These are phyloP conservation scores for Campoletis sonorensis DNA, from an alignment of 1,140 invertebrate species.

Conservation along the genomic window DNA sequence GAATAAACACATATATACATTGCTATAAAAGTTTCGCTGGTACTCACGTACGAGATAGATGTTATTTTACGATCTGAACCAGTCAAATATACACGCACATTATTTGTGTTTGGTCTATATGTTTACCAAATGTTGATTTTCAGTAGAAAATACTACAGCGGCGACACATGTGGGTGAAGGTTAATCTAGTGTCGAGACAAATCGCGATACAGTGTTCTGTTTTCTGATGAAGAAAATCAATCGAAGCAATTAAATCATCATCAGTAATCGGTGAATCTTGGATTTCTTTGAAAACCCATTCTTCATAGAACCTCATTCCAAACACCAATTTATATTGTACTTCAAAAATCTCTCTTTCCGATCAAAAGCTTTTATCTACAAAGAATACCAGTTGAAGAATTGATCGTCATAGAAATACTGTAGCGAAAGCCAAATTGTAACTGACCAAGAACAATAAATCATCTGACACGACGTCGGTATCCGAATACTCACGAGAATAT, in stretches of 20 bases:
- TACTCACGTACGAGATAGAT: not conserved
- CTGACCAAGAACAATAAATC: not conserved
- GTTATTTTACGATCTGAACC: constrained; percentile 47
- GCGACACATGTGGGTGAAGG: not conserved
- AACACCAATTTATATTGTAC: too few species aligned
- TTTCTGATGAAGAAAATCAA: constrained; percentile 29
- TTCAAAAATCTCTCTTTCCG: too few species aligned
- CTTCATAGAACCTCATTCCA: too few species aligned
- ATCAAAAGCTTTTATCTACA: too few species aligned
- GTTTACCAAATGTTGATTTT: constrained; percentile 31
- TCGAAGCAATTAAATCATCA: too few species aligned
- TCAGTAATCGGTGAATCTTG: too few species aligned
- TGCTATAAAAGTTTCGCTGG: not conserved
- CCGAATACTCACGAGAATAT: not conserved
- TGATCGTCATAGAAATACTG: too few species aligned
- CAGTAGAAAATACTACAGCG: constrained; percentile 18
- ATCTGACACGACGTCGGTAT: not conserved
- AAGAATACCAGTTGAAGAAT: too few species aligned
- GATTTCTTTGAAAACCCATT: too few species aligned
- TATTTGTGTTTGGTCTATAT: not conserved
- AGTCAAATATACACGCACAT: not conserved
- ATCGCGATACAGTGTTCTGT: constrained; percentile 11
- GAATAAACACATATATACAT: not conserved
- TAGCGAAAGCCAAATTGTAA: too few species aligned
- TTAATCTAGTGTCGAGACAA: not conserved